phyloP scores from a whole-genome alignment of 2,113 vertebrate genomes.

The Thamnophis sirtalis region DNA sequence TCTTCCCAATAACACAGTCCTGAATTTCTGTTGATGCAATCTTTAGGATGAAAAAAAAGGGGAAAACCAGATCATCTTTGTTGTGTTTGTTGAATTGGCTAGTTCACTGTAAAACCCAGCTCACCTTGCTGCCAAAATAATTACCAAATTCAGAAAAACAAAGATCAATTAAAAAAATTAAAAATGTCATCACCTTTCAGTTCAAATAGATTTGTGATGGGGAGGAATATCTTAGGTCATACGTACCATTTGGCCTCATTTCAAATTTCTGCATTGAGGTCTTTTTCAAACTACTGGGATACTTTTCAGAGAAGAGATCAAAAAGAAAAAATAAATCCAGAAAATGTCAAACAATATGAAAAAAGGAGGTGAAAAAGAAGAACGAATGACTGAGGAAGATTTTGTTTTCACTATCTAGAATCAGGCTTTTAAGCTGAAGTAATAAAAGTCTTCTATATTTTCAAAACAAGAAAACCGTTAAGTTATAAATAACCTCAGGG shows the following conservation, averaged over 20 bases:
- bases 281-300: not conserved
- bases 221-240: not conserved
- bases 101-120: not conserved
- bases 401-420: not conserved
- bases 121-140: not conserved
- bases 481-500: not conserved
- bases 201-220: not conserved
- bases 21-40: not conserved
- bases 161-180: not conserved
- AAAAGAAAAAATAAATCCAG: not conserved
- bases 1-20: conserved; percentile 30
- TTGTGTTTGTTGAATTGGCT: not conserved
- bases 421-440: not conserved
- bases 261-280: not conserved
- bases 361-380: not conserved
- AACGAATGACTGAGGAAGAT: not conserved
- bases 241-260: not conserved
- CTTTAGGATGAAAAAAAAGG: not conserved
- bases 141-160: accelerated
- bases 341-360: not conserved
- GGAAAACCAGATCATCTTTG: not conserved
- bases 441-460: not conserved
- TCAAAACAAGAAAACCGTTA: not conserved
- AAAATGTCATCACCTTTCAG: not conserved
- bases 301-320: not conserved